Percentiles rank a stretch among this genome's conserved stretches.
Conservation (phyloP, 2,113 vertebrate species). For the Probosciger aterrimus region DNA sequence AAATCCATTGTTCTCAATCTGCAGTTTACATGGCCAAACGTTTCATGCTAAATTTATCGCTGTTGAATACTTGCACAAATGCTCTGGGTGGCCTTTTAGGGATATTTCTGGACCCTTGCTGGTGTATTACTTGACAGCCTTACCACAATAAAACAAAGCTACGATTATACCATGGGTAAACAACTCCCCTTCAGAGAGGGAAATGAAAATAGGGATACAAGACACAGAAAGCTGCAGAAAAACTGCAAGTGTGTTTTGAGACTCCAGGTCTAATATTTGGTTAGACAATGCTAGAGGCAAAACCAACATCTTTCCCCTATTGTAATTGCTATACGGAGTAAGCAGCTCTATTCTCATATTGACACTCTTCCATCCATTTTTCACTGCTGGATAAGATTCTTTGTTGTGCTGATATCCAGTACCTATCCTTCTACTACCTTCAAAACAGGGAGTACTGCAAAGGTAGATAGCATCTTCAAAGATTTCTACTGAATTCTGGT, state of each 20-base stretch:
- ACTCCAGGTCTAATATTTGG: neutral
- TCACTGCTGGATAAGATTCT: neutral
- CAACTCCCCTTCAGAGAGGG: neutral
- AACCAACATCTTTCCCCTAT: neutral
- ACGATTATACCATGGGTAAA: neutral
- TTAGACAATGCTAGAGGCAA: neutral
- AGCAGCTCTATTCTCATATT: neutral
- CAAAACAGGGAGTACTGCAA: neutral
- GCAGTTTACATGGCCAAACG: slow-evolving; percentile 2
- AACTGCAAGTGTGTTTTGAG: neutral
- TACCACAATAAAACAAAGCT: neutral
- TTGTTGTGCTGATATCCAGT: neutral
- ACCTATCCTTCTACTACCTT: neutral
- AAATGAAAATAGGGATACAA: neutral
- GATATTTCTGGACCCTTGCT: slow-evolving; percentile 15
- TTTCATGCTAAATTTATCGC: slow-evolving; percentile 41
- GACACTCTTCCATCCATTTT: neutral
- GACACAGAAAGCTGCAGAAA: neutral
- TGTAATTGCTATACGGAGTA: neutral
- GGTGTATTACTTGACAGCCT: neutral
- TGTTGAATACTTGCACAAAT: slow-evolving; percentile 11
- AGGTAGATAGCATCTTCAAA: neutral
- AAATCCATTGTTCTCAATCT: slow-evolving; percentile 24
- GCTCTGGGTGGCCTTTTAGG: neutral
- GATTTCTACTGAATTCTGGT: neutral